Conservation (phyloP, 2,797 vertebrate species). For the Manis javanica region DNA sequence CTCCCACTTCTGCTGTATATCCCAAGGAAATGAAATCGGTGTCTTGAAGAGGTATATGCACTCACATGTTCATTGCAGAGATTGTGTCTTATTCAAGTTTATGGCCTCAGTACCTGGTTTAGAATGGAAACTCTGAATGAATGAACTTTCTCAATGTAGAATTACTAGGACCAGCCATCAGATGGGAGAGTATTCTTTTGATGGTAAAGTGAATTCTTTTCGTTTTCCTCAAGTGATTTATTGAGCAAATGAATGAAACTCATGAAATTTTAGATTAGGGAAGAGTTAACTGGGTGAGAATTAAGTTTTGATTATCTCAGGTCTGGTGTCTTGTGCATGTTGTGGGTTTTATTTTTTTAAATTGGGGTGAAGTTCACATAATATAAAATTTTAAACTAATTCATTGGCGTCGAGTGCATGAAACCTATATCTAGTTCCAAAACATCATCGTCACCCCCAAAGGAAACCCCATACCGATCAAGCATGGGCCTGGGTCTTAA, state of each 20-base stretch:
- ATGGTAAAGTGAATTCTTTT: conserved; percentile 21
- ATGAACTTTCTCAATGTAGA: background rate
- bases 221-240: background rate
- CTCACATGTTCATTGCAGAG: background rate
- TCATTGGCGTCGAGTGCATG: background rate
- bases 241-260: background rate
- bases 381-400: background rate
- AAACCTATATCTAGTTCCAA: background rate
- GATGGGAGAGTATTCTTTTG: background rate
- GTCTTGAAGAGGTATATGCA: background rate
- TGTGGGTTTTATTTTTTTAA: background rate
- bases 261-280: background rate
- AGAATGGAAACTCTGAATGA: background rate
- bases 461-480: background rate
- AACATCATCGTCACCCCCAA: background rate
- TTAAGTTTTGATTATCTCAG: background rate
- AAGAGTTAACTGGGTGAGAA: background rate
- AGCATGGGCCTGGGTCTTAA: background rate
- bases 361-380: background rate
- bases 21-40: background rate
- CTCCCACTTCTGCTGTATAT: background rate
- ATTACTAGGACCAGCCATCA: background rate
- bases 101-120: background rate
- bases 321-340: background rate
- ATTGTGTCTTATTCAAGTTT: background rate